These are phyloP conservation scores for Denticeps clupeoides DNA, from an alignment of 2,797 vertebrate genomes.

Conservation along the genomic window DNA sequence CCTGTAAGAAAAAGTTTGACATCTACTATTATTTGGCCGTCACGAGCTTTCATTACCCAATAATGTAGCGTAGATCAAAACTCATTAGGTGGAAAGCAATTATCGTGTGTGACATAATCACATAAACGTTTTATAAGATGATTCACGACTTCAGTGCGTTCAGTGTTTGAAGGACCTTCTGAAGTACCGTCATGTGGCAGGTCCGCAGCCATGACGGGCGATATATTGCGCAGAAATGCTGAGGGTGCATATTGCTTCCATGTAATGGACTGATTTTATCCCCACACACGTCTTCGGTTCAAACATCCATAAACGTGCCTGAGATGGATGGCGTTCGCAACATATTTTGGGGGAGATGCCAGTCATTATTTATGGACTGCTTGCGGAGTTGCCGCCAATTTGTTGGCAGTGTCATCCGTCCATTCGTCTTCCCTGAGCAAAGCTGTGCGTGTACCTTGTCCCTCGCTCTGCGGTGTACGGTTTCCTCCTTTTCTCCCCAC, in stretches of 20 bases:
- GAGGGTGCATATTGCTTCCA: background rate
- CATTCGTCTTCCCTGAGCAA: background rate
- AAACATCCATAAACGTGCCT: background rate
- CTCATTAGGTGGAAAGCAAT: no score
- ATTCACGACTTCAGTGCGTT: no score
- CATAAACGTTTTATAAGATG: no score
- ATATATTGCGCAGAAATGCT: background rate
- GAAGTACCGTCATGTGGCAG: no score
- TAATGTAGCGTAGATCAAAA: no score
- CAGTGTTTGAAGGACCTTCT: no score
- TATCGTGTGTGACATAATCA: no score
- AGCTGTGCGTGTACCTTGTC: background rate
- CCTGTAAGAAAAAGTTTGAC: no score
- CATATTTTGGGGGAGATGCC: background rate
- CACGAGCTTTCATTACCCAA: no score
- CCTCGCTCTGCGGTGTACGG: background rate
- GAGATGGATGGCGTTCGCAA: background rate
- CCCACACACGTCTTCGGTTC: background rate
- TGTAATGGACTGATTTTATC: background rate
- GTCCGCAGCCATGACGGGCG: background rate
- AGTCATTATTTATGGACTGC: background rate
- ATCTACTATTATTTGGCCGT: no score
- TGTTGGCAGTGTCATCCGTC: background rate
- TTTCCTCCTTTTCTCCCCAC: no score
- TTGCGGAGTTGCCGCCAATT: background rate